Evolutionary conservation across 1,140 invertebrate genomes (phyloP), one percentile per base, ranked within the genome.

Genomic region (Cydia splendana): DNA sequence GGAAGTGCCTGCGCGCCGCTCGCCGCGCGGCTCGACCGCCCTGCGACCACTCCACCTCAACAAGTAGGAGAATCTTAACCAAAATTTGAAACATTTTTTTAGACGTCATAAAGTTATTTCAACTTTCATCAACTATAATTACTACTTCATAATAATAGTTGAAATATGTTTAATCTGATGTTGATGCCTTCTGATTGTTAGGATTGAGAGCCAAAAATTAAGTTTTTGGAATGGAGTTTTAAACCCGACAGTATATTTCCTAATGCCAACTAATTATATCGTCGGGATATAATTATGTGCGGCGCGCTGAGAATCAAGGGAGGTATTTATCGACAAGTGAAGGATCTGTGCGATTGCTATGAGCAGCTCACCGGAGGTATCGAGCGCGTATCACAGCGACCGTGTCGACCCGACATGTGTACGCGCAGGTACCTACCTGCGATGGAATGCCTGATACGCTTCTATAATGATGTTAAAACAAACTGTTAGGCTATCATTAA

Each of bases 401-500:
- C 78, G 78, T 77, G 81, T 76, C 75, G 86, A 79, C 75, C 79
- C 79, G 78, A 88, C 88, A 91, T 88, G 82, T 89, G 87, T 88
- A 81, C 86, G 88, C 82, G 82, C 88, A 90, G 86, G 83, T 89
- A 89, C 84, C 88, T 82, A 85, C 45, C 74, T 38, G 20, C 84
- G 91, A 93, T 93, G 90, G 91, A 92, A 93, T 93, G 90, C 83
- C 82, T 83, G 90, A 93, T 92, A 93, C 86, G 88, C 87, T 88
- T 83, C 89, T 91, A 93, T 93, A 92, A 93, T 93, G 91, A 93
- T 92, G 91, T 93, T 93, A 91, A 92, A 93, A 91, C 91, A 92
- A 93, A 92, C 90, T 92, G 89, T 93, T 93, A 93, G 88, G 80
- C 85, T 91, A 88, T 93, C 91, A 93, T 92, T 93, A 93, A 88